A percentile compares a stretch with the other conserved stretches of the same genome.
Conservation (phyloP, 2,113 vertebrate species). For the Archilochus colubris region DNA sequence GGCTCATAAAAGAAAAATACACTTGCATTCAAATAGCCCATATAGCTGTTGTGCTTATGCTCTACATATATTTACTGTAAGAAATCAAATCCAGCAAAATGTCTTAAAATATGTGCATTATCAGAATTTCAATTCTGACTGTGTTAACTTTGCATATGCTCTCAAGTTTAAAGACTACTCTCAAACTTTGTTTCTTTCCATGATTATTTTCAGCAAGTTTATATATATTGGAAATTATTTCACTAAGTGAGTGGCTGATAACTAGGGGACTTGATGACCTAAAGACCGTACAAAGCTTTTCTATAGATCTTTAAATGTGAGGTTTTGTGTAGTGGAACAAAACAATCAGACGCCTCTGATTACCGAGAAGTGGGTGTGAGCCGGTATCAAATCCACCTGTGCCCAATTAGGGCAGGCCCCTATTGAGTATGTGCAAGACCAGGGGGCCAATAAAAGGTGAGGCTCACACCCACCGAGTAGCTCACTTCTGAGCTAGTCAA, state of each 20-base stretch:
- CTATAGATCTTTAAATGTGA: background rate
- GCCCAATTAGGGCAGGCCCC: too few relatives aligned
- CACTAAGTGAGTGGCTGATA: background rate
- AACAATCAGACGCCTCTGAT: too few relatives aligned
- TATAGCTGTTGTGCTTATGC: background rate
- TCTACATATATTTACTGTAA: background rate
- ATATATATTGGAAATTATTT: background rate
- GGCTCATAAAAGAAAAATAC: background rate
- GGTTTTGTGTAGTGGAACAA: too few relatives aligned
- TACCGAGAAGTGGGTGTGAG: too few relatives aligned
- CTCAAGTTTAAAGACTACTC: background rate
- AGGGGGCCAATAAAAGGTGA: too few relatives aligned
- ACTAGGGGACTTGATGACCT: background rate
- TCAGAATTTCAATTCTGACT: background rate
- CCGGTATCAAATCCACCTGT: too few relatives aligned
- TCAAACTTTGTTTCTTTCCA: background rate
- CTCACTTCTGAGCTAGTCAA: too few relatives aligned
- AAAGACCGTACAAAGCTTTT: background rate
- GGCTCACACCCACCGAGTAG: too few relatives aligned
- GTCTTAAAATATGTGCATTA: background rate
- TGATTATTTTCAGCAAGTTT: background rate
- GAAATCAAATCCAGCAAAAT: background rate
- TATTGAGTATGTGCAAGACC: too few relatives aligned
- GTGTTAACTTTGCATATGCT: background rate
- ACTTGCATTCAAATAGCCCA: background rate